These are phyloP conservation scores for Perodicticus potto DNA, from an alignment of 2,797 vertebrate genomes.

Conservation along the genomic window DNA sequence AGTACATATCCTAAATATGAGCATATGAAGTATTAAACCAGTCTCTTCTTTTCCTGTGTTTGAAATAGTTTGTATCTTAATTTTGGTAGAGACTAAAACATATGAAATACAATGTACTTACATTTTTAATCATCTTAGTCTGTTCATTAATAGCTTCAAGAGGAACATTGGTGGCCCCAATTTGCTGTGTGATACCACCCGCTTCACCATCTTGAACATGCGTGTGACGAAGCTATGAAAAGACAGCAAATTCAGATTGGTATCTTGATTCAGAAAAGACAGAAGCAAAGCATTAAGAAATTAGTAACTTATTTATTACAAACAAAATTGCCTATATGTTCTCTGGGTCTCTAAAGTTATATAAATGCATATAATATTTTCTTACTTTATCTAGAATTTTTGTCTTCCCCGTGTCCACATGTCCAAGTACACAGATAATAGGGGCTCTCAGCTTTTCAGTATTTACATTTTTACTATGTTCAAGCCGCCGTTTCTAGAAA, in stretches of 20 bases:
- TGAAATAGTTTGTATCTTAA: background rate
- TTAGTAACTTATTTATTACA: background rate
- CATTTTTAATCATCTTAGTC: slow-evolving; percentile 97
- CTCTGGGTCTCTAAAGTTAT: background rate
- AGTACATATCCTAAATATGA: background rate
- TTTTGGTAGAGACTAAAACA: slow-evolving; percentile 42
- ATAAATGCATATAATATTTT: background rate
- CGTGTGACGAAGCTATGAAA: slow-evolving; percentile 94
- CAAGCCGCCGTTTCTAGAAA: slow-evolving; percentile 94
- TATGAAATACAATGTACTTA: slow-evolving; percentile 85
- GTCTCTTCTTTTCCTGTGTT: background rate
- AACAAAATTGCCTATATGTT: background rate
- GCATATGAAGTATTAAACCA: background rate
- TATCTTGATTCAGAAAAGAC: background rate
- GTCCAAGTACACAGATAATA: slow-evolving; percentile 98
- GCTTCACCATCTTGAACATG: slow-evolving; percentile 98
- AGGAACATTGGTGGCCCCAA: slow-evolving; percentile 98
- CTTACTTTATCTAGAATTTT: slow-evolving; percentile 99
- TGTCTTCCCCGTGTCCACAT: slow-evolving; percentile 98
- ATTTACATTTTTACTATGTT: slow-evolving; percentile 94
- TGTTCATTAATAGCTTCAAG: slow-evolving; percentile 96
- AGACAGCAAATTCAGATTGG: slow-evolving; percentile 25
- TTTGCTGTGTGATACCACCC: slow-evolving; percentile 99
- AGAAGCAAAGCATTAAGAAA: background rate
- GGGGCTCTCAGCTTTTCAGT: slow-evolving; percentile 93